Percentiles rank a stretch among this genome's conserved stretches.
Evolutionary conservation across 2,113 vertebrate genomes (phyloP).

Genomic region (Heterotilapia buettikoferi): DNA sequence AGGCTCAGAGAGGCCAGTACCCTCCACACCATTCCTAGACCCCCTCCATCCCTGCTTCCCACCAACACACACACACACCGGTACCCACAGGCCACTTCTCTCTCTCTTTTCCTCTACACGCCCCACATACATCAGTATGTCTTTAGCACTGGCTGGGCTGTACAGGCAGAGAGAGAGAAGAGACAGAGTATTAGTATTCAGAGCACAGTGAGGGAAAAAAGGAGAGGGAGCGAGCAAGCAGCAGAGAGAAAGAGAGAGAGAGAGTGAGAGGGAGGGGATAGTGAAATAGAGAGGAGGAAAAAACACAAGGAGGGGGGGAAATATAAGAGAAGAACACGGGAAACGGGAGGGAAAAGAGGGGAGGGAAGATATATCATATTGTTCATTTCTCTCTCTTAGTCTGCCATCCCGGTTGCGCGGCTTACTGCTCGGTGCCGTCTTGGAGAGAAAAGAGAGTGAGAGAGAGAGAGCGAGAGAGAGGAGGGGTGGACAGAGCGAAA

Average conservation of each 20-base stretch:
- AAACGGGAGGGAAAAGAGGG: conserved; percentile 63
- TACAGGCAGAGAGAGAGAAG: conserved; percentile 51
- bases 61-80: background rate
- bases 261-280: conserved; percentile 49
- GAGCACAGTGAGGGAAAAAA: conserved; percentile 65
- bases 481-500: background rate
- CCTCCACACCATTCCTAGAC: background rate
- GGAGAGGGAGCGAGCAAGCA: conserved; percentile 53
- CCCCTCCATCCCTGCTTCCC: background rate
- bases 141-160: conserved; percentile 62
- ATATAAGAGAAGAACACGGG: conserved; percentile 64
- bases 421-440: conserved; percentile 36
- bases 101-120: conserved; percentile 9
- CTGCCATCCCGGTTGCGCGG: conserved; percentile 61
- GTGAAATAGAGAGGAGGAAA: conserved; percentile 57
- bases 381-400: conserved; percentile 64
- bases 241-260: background rate
- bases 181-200: conserved; percentile 75
- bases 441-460: background rate
- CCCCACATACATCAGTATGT: conserved; percentile 70
- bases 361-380: conserved; percentile 65
- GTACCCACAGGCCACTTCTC: background rate
- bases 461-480: background rate
- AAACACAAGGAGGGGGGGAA: conserved; percentile 50
- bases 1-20: conserved; percentile 16